A percentile compares a stretch with the other conserved stretches of the same genome.
phyloP scores from a whole-genome alignment of 2,113 vertebrate species.

The Sitta europaea region DNA sequence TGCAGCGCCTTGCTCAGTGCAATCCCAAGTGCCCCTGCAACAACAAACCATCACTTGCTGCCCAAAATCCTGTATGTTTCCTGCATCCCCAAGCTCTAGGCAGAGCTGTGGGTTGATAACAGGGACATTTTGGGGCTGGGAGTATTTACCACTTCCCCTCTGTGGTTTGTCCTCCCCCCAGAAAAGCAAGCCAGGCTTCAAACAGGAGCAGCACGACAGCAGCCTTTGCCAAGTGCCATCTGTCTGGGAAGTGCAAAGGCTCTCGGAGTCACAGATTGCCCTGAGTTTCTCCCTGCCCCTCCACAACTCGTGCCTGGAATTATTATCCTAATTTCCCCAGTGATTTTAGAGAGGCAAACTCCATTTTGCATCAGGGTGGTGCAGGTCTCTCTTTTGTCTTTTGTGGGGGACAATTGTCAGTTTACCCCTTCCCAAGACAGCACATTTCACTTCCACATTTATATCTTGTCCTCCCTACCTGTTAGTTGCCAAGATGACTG shows the following conservation, averaged over 20 bases:
- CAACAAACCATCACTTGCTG: neutral
- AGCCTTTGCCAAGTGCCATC: neutral
- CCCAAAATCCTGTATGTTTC: neutral
- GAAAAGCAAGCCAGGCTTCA: neutral
- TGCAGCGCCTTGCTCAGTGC: neutral
- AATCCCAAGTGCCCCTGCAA: neutral
- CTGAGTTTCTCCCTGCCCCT: neutral
- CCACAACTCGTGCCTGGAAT: neutral
- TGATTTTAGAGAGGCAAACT: neutral
- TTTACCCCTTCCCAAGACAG: neutral
- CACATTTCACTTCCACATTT: neutral
- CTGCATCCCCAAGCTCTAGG: neutral
- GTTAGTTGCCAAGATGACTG: neutral
- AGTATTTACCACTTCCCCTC: rapidly evolving
- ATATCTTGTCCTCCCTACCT: no score
- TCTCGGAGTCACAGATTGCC: neutral
- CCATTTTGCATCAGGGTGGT: neutral
- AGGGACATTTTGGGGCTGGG: neutral
- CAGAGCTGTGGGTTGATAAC: neutral
- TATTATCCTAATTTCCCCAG: neutral
- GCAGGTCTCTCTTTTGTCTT: neutral
- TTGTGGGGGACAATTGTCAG: no score
- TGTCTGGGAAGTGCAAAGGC: neutral
- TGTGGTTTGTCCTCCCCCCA: rapidly evolving
- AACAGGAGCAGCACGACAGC: rapidly evolving